Evolutionary conservation across 2,888 invertebrate genomes (phyloP), one percentile per base, ranked within the genome.

Genomic region (Tachina lurida): DNA sequence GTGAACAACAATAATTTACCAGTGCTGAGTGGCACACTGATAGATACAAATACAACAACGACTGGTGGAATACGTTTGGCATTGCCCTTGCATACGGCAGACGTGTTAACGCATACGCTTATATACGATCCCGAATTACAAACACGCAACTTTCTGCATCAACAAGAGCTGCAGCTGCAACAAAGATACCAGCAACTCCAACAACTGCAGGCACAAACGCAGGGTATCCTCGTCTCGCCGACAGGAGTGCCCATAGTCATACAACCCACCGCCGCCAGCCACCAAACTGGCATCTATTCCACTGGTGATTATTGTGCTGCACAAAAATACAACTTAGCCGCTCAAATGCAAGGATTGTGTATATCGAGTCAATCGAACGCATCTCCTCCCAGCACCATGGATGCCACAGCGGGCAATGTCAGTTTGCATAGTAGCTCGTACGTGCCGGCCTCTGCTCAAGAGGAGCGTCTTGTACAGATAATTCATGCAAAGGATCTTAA

Each of bases 401-500:
- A 91, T 87, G 87, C 89, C 13, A 86, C 65, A 2, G 91, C 93
- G 76, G 87, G 87, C 54, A 79, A 88, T n/a, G 83, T 88, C 15
- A 88, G 88, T 84, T 87, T 91, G 80, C 89, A 90, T 88, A 92
- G 89, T 75, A 90, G 89, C 52, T 88, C 89, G 43, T 92, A 90
- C 87, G 90, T 92, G 88, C 90, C 92, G 49, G 94, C 94, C 91
- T 94, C 94, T 90, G 94, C 94, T 84, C 94, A 94, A 89, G 94
- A 95, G 88, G 94, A 94, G 92, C 94, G 93, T 73, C 91, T 94
- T 91, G 93, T 94, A 77, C 95, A 95, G 90, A 93, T 94, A 84
- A 94, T 95, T 87, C 94, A 94, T 92, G 94, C 94, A 90, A 94
- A 95, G 91, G 96, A 96, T 89, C 95, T 96, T 84, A 94, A 95